Base-by-base conservation (phyloP, 2,113 vertebrate species). In the Sclerurus mexicanus region DNA sequence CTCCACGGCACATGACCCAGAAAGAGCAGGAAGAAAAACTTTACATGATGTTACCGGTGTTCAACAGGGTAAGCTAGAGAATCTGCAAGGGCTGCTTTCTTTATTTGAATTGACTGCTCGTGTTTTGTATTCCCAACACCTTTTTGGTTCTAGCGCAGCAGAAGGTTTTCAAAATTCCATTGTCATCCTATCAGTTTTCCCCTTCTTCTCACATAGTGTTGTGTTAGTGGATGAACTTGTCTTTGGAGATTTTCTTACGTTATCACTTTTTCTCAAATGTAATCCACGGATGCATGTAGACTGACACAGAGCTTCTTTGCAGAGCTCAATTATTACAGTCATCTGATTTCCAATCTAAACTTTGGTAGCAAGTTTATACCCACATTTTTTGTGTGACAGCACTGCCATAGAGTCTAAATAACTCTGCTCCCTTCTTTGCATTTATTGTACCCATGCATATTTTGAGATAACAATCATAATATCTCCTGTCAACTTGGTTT, bases 1-100 rank as follows among this genome's bases (percentile, higher is more conserved):
- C 99, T 53, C 99, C 99, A 18, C 98, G 99, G 46, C 99, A 99
- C 97, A 99, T 99, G 99, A 99, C 99, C 49, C 99, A 99, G 98
- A 99, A 99, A 95, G 99, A 99, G 93, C 99, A 99, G 96, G 99
- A 99, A 90, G 99, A 99, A 95, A 99, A 99, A 78, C 99, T 99
- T 59, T 99, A 99, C 97, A 99, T 99, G 99, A 99, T 99, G 99
- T 95, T 99, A 86, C 99, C 99, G 0, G 99, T 99, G 46, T 99
- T 99, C 91, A 99, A 99, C 98, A 98, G 99, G 98, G 99, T 99
- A 90, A 98, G 99, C 90, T 4, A 2, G 39, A 37, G 35, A 13
- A 19, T 28, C 56, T 33, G 5, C 2, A 18, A 31, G 14, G 62
- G 23, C 2, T 3, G 4, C 47, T 84, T 40, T 8, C 63, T 74